Percentiles rank a stretch among this genome's conserved stretches.
phyloP scores from a whole-genome alignment of 1,140 invertebrate genomes.

The Drosophila murphyi region DNA sequence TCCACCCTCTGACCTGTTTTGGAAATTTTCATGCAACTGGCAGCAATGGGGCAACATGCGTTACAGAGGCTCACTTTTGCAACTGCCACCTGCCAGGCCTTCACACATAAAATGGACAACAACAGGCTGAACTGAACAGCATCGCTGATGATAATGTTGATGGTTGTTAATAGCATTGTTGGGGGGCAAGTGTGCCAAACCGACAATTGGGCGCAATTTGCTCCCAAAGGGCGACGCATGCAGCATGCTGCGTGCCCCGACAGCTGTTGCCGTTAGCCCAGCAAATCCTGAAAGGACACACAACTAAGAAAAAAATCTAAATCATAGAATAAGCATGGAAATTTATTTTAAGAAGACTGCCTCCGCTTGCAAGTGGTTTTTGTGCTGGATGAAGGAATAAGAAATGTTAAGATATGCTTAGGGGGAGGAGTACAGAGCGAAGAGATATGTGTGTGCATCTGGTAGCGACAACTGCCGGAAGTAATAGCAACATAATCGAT shows the following conservation, averaged over 20 bases:
- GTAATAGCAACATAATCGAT: conserved; percentile 82
- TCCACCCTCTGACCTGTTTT: conserved; percentile 30
- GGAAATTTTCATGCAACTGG: conserved; percentile 29
- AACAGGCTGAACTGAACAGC: conserved; percentile 11
- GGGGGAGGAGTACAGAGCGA: not conserved
- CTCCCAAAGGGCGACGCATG: conserved; percentile 7
- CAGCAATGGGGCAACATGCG: conserved; percentile 30
- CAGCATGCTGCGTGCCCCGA: not conserved
- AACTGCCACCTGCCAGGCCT: conserved; percentile 56
- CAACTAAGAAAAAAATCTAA: conserved; percentile 30
- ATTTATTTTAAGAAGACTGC: conserved; percentile 23
- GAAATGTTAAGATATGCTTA: not conserved
- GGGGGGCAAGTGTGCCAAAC: not conserved
- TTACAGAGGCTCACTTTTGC: conserved; percentile 45
- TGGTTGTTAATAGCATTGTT: conserved; percentile 22
- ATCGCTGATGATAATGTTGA: conserved; percentile 32
- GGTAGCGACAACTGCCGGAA: conserved; percentile 74
- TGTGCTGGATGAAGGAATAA: not conserved
- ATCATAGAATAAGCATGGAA: conserved; percentile 58
- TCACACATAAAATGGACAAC: conserved; percentile 30
- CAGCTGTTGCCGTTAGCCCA: conserved; percentile 6
- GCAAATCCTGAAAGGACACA: not conserved
- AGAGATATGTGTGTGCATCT: conserved; percentile 55
- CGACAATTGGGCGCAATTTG: conserved; percentile 13
- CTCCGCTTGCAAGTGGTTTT: not conserved